A percentile compares a stretch with the other conserved stretches of the same genome.
These are phyloP conservation scores for Stenurella melanura DNA, from an alignment of 2,888 invertebrate genomes.

Conservation along the genomic window DNA sequence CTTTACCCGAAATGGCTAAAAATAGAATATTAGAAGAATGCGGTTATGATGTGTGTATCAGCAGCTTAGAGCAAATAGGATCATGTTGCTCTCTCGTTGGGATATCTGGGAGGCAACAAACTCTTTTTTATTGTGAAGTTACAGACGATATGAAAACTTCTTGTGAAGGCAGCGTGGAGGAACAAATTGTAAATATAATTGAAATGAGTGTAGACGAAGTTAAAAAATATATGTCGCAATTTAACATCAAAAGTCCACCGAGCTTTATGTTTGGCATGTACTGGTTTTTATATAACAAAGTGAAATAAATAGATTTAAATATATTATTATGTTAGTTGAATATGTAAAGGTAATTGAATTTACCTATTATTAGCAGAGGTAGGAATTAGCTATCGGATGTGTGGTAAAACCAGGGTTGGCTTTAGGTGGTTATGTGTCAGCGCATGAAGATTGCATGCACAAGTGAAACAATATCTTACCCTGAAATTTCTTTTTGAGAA, in stretches of 20 bases:
- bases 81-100: slow-evolving; percentile 88
- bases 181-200: slow-evolving; percentile 93
- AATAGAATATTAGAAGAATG: slow-evolving; percentile 96
- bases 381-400: too few relatives aligned
- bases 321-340: not conserved
- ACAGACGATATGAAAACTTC: slow-evolving; percentile 85
- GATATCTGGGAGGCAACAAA: slow-evolving; percentile 84
- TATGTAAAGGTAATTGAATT: not conserved
- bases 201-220: slow-evolving; percentile 87
- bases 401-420: too few relatives aligned
- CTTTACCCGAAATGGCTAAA: slow-evolving; percentile 85
- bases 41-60: slow-evolving; percentile 88
- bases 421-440: too few relatives aligned
- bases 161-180: slow-evolving; percentile 87
- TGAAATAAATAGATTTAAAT: slow-evolving; percentile 23
- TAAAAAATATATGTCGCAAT: slow-evolving; percentile 77
- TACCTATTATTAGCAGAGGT: too few relatives aligned
- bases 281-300: slow-evolving; percentile 84
- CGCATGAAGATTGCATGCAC: too few relatives aligned
- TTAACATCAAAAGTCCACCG: slow-evolving; percentile 82
- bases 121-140: slow-evolving; percentile 92
- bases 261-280: slow-evolving; percentile 85
- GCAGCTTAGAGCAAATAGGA: slow-evolving; percentile 78
- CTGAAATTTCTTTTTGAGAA: too few relatives aligned
- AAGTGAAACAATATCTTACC: too few relatives aligned